Percentiles rank a stretch among this genome's conserved stretches.
phyloP scores from a whole-genome alignment of 2,888 invertebrate species.

The Drosophila parthenogenetica region DNA sequence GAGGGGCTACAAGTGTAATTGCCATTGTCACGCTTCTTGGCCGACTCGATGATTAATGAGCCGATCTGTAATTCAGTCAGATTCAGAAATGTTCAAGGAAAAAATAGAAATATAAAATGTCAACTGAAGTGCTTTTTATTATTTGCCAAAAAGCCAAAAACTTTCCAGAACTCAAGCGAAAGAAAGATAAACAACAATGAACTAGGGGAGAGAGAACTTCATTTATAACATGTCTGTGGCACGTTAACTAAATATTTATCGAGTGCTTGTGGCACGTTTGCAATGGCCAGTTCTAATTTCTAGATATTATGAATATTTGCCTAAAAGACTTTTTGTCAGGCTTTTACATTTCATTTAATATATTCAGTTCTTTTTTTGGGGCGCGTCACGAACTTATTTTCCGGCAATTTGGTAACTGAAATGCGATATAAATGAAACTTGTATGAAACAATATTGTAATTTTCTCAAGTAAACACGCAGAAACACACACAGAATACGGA shows the following conservation, averaged over 20 bases:
- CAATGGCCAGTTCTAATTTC: constrained; percentile 30
- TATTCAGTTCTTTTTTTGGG: not conserved
- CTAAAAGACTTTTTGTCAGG: constrained; percentile 1
- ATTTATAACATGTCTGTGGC: constrained; percentile 26
- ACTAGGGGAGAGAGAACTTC: not conserved
- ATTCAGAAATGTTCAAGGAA: constrained; percentile 11
- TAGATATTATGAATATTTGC: constrained; percentile 25
- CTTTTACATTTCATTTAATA: not conserved
- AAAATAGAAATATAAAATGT: constrained; percentile 12
- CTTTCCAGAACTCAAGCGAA: not conserved
- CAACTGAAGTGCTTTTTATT: constrained; percentile 5
- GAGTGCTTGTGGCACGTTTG: constrained; percentile 38
- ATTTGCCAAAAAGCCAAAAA: constrained; percentile 1
- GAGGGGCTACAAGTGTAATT: constrained; percentile 98
- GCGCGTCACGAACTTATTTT: constrained; percentile 23
- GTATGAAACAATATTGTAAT: constrained; percentile 67
- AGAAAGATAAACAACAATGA: constrained; percentile 14
- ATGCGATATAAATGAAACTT: constrained; percentile 58
- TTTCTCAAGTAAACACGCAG: constrained; percentile 15
- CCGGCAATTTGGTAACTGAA: constrained; percentile 27
- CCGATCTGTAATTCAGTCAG: constrained; percentile 81
- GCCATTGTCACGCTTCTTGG: constrained; percentile 86
- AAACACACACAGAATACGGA: constrained; percentile 1
- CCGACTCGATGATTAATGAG: constrained; percentile 85
- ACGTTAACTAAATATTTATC: constrained; percentile 50